Evolutionary conservation across 2,888 invertebrate species (phyloP).

Genomic region (Lordiphosa andalusiaca): DNA sequence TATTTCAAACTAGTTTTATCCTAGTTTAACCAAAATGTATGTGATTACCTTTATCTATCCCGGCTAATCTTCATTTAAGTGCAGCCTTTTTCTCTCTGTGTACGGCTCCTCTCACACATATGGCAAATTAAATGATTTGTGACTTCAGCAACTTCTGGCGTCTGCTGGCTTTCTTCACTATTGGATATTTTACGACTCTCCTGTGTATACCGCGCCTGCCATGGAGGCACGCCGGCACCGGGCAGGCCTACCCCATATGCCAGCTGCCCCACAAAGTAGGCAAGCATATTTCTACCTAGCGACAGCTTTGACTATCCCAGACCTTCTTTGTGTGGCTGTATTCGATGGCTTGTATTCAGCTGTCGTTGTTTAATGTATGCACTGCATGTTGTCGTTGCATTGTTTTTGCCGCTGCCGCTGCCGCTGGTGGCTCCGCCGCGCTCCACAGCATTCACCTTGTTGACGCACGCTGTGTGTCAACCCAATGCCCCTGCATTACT

Average conservation of each 20-base stretch:
- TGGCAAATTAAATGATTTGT: constrained; percentile 60
- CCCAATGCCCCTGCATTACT: constrained; percentile 51
- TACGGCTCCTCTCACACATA: neutral
- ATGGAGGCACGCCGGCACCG: constrained; percentile 1
- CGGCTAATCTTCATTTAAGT: too few relatives aligned
- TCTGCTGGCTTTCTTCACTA: constrained; percentile 19
- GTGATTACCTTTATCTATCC: too few relatives aligned
- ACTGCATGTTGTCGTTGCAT: neutral
- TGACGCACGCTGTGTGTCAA: constrained; percentile 29
- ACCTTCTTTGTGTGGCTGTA: constrained; percentile 2
- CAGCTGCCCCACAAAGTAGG: constrained; percentile 19
- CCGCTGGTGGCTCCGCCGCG: constrained; percentile 7
- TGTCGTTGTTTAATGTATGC: constrained; percentile 11
- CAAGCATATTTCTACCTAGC: constrained; percentile 28
- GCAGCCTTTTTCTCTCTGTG: too few relatives aligned
- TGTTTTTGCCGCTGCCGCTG: neutral
- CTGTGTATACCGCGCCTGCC: constrained; percentile 19
- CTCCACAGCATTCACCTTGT: constrained; percentile 28
- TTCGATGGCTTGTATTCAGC: neutral
- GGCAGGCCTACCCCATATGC: constrained; percentile 11
- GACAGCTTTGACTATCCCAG: constrained; percentile 14
- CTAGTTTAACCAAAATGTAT: too few relatives aligned
- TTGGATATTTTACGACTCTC: constrained; percentile 50
- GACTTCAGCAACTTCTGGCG: constrained; percentile 32
- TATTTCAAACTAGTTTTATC: too few relatives aligned